Base-by-base conservation (phyloP, 2,888 invertebrate species). In the Heliconius ismenius region DNA sequence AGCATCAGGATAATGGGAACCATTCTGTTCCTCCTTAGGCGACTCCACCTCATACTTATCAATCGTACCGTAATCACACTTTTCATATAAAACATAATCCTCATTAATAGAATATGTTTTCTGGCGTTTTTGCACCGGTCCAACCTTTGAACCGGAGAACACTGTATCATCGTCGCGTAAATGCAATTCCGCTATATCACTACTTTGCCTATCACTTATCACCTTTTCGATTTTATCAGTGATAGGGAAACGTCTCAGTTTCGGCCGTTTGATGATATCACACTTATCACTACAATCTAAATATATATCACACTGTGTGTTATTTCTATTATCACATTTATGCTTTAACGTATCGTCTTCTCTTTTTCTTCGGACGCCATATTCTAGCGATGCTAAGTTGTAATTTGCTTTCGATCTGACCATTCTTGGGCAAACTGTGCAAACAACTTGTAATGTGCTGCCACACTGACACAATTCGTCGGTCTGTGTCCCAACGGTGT, bases 251-350 rank as follows among this genome's bases (percentile, higher is more conserved):
- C 92, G 86, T 54, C 90, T 86, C 81, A 94, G 82, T 79, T 92
- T 94, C 58, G 94, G 94, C 84, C 94, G 86, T 77, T 91, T 93
- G 54, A 94, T 87, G 54, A 87, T 89, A 15, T 82, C 86, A 79
- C 83, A 85, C 81, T 83, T 81, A 83, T 81, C 81, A 83, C 84
- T 85, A 83, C 82, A 83, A 84, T 83, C 82, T 85, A 88, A 83
- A 83, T 82, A 83, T 85, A 87, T 90, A 89, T 89, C 89, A 89
- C 90, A 88, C 86, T 83, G 86, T 84, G 83, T 80, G 84, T 85
- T 88, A 87, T 83, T 85, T 83, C 85, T 87, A 88, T 89, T 93
- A 93, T 94, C 94, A 93, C 93, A 94, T 91, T 94, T 93, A 84
- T 87, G 92, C 90, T 93, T 93, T 83, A 87, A 84, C 78, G 89